Evolutionary conservation across 1,140 invertebrate genomes (phyloP).

Genomic region (Brachionus plicatilis): DNA sequence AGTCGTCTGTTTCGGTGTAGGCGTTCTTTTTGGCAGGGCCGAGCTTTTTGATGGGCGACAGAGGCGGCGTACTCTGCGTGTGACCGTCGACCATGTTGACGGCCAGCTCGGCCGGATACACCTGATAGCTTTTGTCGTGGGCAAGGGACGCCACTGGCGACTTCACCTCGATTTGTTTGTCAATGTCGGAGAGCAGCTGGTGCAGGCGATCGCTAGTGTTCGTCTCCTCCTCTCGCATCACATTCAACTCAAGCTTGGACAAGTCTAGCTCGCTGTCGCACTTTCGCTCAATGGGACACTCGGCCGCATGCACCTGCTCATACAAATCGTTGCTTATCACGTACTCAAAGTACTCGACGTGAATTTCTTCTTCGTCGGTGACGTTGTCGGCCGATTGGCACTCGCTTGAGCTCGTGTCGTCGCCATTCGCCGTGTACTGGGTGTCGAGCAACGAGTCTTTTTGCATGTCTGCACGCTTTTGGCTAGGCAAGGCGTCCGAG

Average conservation of each 20-base stretch:
- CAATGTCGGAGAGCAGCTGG: not conserved
- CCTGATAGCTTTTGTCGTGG: not conserved
- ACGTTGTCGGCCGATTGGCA: not conserved
- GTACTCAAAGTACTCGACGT: constrained; percentile 10
- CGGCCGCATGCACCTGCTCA: not conserved
- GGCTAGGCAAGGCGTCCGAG: not conserved
- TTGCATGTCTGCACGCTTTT: not conserved
- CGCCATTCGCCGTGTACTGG: not conserved
- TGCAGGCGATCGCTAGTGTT: not conserved
- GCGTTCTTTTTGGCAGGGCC: not conserved
- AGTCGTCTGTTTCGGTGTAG: constrained; percentile 19
- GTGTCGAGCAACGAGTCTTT: not conserved
- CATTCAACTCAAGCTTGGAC: not conserved
- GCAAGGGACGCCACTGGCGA: not conserved
- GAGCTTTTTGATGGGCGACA: not conserved
- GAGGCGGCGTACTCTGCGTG: constrained; percentile 17
- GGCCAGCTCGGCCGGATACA: not conserved
- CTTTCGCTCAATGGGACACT: not conserved
- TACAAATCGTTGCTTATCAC: not conserved
- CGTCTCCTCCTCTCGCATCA: not conserved
- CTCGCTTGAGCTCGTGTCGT: not conserved
- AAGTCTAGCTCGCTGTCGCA: not conserved
- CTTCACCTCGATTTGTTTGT: constrained; percentile 13
- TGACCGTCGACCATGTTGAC: not conserved
- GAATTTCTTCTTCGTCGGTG: not conserved